Conservation (phyloP, 1,140 invertebrate species). For the Contarinia nasturtii region DNA sequence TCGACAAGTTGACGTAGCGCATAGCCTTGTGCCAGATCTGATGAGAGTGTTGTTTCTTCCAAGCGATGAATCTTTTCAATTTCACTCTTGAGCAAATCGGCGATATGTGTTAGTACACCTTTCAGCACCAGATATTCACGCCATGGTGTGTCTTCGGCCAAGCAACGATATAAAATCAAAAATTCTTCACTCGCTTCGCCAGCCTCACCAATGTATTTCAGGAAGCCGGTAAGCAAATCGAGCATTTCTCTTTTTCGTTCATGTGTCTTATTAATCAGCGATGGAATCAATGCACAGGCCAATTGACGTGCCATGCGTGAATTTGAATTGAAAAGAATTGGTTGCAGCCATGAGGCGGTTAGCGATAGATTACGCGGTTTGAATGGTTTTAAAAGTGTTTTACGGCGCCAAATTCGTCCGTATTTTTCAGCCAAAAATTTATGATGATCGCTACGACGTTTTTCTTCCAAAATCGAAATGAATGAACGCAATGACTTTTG, state of each 20-base stretch:
- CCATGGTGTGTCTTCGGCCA: conserved; percentile 73
- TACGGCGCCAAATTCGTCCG: conserved; percentile 35
- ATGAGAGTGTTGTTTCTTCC: conserved; percentile 81
- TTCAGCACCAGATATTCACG: conserved; percentile 80
- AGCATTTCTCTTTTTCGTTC: conserved; percentile 38
- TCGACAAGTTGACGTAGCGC: conserved; percentile 75
- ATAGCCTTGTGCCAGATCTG: conserved; percentile 83
- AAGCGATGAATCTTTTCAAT: conserved; percentile 68
- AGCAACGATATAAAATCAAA: conserved; percentile 61
- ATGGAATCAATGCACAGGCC: conserved; percentile 73
- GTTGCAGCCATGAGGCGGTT: conserved; percentile 60
- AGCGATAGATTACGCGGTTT: conserved; percentile 13
- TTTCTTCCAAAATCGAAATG: conserved; percentile 6
- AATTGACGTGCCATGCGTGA: conserved; percentile 73
- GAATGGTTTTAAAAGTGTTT: conserved; percentile 8
- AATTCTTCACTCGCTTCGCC: conserved; percentile 90
- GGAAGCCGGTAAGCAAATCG: conserved; percentile 70
- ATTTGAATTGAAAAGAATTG: conserved; percentile 77
- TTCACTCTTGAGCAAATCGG: conserved; percentile 68
- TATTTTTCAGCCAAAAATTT: conserved; percentile 63
- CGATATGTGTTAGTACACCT: conserved; percentile 68
- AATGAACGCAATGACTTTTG: conserved; percentile 6
- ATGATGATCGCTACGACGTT: conserved; percentile 23
- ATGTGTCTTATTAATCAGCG: conserved; percentile 44
- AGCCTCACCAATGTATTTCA: conserved; percentile 62